These are phyloP conservation scores for Nephrocerus scutellatus DNA, from an alignment of 2,888 invertebrate genomes.

Conservation along the genomic window DNA sequence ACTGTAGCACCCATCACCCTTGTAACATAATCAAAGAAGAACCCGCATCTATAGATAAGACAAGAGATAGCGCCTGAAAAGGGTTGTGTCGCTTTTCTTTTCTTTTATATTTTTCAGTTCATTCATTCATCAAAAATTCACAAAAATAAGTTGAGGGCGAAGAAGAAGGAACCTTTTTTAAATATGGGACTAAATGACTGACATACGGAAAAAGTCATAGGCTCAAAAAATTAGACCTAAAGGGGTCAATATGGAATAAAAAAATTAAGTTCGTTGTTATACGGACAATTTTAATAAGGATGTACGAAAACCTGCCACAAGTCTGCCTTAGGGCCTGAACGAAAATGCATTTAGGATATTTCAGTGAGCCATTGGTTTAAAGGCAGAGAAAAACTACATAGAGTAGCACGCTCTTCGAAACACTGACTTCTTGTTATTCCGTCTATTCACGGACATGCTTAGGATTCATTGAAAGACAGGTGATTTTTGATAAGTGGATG, in stretches of 20 bases:
- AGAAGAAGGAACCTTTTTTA: background rate
- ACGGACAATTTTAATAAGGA: constrained; percentile 1
- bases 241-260: constrained; percentile 39
- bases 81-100: constrained; percentile 21
- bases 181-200: constrained; percentile 1
- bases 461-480: background rate
- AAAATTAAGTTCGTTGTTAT: constrained; percentile 33
- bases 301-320: no score
- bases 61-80: no score
- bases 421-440: background rate
- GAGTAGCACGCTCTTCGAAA: background rate
- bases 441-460: constrained; percentile 1
- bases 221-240: constrained; percentile 36
- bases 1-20: no score
- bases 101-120: constrained; percentile 27
- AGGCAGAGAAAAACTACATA: constrained; percentile 1
- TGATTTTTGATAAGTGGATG: background rate
- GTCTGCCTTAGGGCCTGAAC: no score
- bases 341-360: constrained; percentile 9
- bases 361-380: constrained; percentile 2
- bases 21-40: no score
- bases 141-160: constrained; percentile 14
- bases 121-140: constrained; percentile 41
- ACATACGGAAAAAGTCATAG: constrained; percentile 22
- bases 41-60: no score